Conservation (phyloP, 2,888 invertebrate species). For the Tridacna gigas region DNA sequence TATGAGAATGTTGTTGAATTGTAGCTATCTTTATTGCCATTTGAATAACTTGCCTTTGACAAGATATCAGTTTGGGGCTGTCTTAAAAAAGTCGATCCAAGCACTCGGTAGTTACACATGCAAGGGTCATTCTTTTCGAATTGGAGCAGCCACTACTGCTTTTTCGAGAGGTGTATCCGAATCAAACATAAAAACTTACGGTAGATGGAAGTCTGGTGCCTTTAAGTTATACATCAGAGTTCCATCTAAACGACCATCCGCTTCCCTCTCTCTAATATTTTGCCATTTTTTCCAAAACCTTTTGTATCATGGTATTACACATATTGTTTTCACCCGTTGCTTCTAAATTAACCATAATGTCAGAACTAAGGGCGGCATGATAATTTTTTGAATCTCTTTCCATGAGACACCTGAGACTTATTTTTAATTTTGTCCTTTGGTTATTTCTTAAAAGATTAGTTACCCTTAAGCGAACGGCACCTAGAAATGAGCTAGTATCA, state of each 20-base stretch:
- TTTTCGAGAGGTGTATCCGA: neutral
- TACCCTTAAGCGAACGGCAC: too few species aligned
- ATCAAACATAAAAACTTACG: neutral
- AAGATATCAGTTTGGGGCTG: neutral
- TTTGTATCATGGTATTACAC: neutral
- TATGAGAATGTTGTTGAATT: neutral
- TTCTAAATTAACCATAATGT: too few species aligned
- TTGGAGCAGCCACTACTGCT: neutral
- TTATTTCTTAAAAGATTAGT: too few species aligned
- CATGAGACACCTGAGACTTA: too few species aligned
- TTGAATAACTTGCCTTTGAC: neutral
- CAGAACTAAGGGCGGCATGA: too few species aligned
- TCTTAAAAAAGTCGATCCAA: neutral
- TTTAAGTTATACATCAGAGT: neutral
- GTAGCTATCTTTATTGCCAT: neutral
- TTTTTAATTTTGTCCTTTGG: too few species aligned
- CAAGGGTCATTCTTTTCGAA: neutral
- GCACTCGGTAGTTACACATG: neutral
- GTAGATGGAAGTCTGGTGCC: neutral
- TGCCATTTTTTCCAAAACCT: neutral
- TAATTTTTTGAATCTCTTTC: too few species aligned
- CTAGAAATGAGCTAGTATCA: too few species aligned
- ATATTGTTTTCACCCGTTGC: too few species aligned
- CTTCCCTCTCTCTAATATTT: neutral
- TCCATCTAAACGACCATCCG: neutral